These are phyloP conservation scores for Cololabis saira DNA, from an alignment of 2,113 vertebrate species.

Conservation along the genomic window DNA sequence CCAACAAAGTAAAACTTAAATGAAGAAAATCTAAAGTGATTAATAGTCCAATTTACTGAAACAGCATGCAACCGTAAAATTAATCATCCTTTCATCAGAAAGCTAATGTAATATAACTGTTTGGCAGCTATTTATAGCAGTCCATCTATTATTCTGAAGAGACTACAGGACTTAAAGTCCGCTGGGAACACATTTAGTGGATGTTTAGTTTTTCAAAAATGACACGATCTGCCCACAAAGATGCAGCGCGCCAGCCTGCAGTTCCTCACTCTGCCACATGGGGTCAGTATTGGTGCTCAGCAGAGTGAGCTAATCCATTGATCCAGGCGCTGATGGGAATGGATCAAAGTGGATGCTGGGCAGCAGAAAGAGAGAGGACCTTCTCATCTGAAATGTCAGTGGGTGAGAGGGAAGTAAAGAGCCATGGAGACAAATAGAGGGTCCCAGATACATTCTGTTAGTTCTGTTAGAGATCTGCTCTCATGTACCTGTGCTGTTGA, in stretches of 20 bases:
- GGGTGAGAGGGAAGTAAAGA: slow-evolving; percentile 59
- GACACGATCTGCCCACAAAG: slow-evolving; percentile 13
- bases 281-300: slow-evolving; percentile 39
- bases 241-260: slow-evolving; percentile 27
- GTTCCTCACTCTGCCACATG: slow-evolving; percentile 18
- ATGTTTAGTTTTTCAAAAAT: slow-evolving; percentile 36
- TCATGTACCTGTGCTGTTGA: slow-evolving; percentile 7
- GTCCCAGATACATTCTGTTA: slow-evolving; percentile 55
- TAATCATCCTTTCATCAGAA: slow-evolving; percentile 33
- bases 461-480: slow-evolving; percentile 34
- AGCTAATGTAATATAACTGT: slow-evolving; percentile 20
- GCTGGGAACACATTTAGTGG: slow-evolving; percentile 17
- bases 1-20: slow-evolving; percentile 1
- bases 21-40: slow-evolving; percentile 36
- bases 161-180: slow-evolving; percentile 11
- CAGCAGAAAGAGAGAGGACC: slow-evolving; percentile 45
- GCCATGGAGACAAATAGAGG: slow-evolving; percentile 38
- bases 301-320: background rate
- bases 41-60: slow-evolving; percentile 43
- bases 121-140: slow-evolving; percentile 26
- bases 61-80: slow-evolving; percentile 31
- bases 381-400: slow-evolving; percentile 65
- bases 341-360: slow-evolving; percentile 46
- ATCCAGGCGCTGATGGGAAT: slow-evolving; percentile 35
- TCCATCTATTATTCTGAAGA: slow-evolving; percentile 37